Evolutionary conservation across 2,888 invertebrate species (phyloP).

Genomic region (Congeria kusceri): DNA sequence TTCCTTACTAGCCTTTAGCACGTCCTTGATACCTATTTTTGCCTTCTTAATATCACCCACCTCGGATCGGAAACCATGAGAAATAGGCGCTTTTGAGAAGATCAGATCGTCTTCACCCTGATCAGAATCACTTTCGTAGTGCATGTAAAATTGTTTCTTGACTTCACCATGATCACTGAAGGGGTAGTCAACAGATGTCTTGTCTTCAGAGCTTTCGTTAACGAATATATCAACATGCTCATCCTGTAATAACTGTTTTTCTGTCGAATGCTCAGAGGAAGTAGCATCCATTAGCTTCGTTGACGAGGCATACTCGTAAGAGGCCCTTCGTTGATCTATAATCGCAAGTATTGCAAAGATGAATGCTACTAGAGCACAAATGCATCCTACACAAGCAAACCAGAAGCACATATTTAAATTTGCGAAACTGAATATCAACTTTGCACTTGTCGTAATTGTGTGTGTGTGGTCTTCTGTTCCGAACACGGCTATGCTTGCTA

Average conservation of each 20-base stretch:
- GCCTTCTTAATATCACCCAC: neutral
- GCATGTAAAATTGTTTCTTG: neutral
- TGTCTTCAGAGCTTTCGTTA: no score
- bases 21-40: neutral
- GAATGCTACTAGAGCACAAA: neutral
- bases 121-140: conserved; percentile 4
- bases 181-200: no score
- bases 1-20: no score
- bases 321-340: neutral
- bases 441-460: no score
- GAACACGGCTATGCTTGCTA: no score
- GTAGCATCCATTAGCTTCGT: neutral
- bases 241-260: neutral
- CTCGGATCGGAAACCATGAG: neutral
- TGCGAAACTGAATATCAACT: no score
- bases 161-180: no score
- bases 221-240: neutral
- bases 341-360: neutral
- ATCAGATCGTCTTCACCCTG: neutral
- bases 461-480: no score
- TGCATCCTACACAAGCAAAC: neutral
- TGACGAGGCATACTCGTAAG: neutral
- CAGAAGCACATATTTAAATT: neutral
- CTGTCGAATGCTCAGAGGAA: neutral
- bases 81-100: neutral